Percentiles rank a stretch among this genome's conserved stretches.
Evolutionary conservation across 2,888 invertebrate genomes (phyloP).

Genomic region (Scelioninae gen. 1): DNA sequence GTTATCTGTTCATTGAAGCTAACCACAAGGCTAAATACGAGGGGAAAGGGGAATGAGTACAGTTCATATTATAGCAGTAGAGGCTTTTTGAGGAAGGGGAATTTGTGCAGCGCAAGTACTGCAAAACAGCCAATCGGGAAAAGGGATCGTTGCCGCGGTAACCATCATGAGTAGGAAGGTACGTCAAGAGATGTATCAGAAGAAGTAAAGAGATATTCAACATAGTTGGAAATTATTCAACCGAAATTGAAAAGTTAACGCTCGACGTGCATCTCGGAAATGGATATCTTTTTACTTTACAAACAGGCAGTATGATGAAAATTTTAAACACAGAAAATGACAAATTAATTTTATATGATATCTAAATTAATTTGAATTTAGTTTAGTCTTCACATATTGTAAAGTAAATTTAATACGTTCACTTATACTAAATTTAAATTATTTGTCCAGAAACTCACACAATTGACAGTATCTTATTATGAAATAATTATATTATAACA

Average conservation of each 20-base stretch:
- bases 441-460: no score
- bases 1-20: constrained; percentile 85
- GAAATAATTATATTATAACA: no score
- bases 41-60: constrained; percentile 67
- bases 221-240: constrained; percentile 82
- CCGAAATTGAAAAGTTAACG: constrained; percentile 84
- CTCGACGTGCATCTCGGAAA: constrained; percentile 62
- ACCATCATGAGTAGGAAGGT: constrained; percentile 76
- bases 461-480: no score
- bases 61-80: constrained; percentile 59
- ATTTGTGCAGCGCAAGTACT: constrained; percentile 57
- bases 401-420: no score
- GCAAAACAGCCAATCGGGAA: constrained; percentile 81
- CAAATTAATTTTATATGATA: no score
- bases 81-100: constrained; percentile 71
- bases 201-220: constrained; percentile 63
- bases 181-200: constrained; percentile 60
- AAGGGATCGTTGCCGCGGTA: constrained; percentile 84
- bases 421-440: no score
- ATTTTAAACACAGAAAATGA: constrained; percentile 44
- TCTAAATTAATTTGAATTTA: no score
- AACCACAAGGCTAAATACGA: constrained; percentile 84
- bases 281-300: constrained; percentile 61
- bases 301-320: constrained; percentile 54
- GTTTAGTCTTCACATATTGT: no score